phyloP scores from a whole-genome alignment of 2,113 vertebrate genomes.

The Rhea pennata region DNA sequence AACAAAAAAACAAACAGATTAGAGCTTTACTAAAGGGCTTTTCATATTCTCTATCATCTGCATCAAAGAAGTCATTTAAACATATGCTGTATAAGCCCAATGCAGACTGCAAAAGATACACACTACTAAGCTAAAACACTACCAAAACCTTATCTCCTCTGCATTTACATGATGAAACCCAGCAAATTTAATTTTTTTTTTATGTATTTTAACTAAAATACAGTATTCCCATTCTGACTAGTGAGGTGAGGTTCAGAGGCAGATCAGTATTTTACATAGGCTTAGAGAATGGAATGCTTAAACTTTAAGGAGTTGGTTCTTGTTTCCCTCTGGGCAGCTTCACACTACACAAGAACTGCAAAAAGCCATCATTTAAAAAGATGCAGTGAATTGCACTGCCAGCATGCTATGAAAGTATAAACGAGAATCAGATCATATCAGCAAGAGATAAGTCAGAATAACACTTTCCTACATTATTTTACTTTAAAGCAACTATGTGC shows the following conservation, averaged over 20 bases:
- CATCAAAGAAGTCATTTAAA: conserved; percentile 43
- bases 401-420: background rate
- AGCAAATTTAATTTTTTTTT: background rate
- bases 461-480: background rate
- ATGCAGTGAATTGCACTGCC: background rate
- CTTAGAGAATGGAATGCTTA: background rate
- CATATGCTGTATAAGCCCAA: background rate
- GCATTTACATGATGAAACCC: background rate
- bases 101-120: background rate
- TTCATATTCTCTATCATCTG: conserved; percentile 28
- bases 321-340: background rate
- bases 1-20: conserved; percentile 62
- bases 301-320: background rate
- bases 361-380: background rate
- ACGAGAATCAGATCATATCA: background rate
- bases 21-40: conserved; percentile 59
- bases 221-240: background rate
- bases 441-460: background rate
- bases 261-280: background rate
- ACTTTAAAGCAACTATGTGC: background rate
- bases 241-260: background rate
- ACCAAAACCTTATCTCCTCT: background rate
- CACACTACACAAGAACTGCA: background rate
- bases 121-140: background rate
- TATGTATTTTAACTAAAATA: background rate